phyloP scores from a whole-genome alignment of 2,113 vertebrate genomes.

The Mus pahari region DNA sequence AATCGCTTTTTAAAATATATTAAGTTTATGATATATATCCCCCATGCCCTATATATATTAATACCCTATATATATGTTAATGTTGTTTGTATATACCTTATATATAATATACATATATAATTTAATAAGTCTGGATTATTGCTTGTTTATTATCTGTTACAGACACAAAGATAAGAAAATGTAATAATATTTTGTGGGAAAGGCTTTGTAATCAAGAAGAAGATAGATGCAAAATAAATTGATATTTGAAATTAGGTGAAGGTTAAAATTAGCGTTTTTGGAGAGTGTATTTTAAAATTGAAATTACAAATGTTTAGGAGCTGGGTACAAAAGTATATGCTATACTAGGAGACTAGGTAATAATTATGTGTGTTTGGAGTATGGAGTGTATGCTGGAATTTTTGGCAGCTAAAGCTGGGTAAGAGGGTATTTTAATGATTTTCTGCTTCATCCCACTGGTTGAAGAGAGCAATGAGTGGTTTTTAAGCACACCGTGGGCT shows the following conservation, averaged over 20 bases:
- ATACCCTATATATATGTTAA: no score
- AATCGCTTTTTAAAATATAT: background rate
- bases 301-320: background rate
- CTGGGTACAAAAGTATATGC: background rate
- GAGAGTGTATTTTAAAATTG: background rate
- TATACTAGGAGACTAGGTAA: background rate
- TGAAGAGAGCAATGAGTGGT: conserved; percentile 13
- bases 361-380: conserved; percentile 27
- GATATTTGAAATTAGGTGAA: background rate
- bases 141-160: background rate
- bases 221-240: background rate
- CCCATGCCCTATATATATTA: background rate
- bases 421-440: conserved; percentile 29
- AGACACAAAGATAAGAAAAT: background rate
- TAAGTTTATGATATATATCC: background rate
- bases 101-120: no score
- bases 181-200: background rate
- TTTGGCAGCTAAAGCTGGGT: background rate
- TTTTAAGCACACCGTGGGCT: conserved; percentile 31
- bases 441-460: conserved; percentile 24
- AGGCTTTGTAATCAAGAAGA: background rate
- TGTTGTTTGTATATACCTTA: no score
- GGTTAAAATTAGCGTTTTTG: background rate
- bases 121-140: background rate
- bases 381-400: background rate